A percentile compares a stretch with the other conserved stretches of the same genome.
Conservation (phyloP, 2,113 vertebrate species). For the Archocentrus centrarchus region DNA sequence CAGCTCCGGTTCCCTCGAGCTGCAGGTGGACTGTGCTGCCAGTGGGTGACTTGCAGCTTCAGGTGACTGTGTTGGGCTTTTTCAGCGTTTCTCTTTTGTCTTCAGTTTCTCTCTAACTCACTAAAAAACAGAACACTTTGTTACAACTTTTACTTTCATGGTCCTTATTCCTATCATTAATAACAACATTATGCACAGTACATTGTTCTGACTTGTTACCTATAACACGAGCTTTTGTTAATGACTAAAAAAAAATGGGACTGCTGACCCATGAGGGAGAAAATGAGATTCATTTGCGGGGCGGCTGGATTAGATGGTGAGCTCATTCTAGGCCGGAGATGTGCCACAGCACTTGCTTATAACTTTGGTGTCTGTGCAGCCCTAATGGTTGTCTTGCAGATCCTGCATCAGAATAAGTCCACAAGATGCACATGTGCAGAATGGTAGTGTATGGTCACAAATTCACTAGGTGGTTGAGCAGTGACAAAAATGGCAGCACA, state of each 20-base stretch:
- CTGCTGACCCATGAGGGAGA: not conserved
- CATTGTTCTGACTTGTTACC: not conserved
- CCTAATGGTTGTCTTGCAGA: not conserved
- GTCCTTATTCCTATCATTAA: not conserved
- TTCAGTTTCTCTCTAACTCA: not conserved
- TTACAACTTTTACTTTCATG: not conserved
- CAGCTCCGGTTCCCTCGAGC: slow-evolving; percentile 13
- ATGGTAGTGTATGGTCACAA: not conserved
- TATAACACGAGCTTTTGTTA: not conserved
- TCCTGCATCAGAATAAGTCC: not conserved
- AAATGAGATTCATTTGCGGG: not conserved
- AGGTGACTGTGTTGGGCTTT: not conserved
- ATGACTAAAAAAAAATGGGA: not conserved
- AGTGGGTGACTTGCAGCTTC: slow-evolving; percentile 36
- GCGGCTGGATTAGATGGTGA: not conserved
- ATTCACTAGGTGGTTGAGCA: not conserved
- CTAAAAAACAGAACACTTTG: not conserved
- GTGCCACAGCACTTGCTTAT: not conserved
- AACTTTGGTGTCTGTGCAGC: not conserved
- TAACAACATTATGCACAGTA: not conserved
- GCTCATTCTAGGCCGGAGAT: not conserved
- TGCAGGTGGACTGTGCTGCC: slow-evolving; percentile 31
- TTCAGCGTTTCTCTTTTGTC: not conserved
- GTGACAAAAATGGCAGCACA: not conserved
- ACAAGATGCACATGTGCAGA: not conserved